These are phyloP conservation scores for Premnoplex brunnescens DNA, from an alignment of 2,797 vertebrate species.

Conservation along the genomic window DNA sequence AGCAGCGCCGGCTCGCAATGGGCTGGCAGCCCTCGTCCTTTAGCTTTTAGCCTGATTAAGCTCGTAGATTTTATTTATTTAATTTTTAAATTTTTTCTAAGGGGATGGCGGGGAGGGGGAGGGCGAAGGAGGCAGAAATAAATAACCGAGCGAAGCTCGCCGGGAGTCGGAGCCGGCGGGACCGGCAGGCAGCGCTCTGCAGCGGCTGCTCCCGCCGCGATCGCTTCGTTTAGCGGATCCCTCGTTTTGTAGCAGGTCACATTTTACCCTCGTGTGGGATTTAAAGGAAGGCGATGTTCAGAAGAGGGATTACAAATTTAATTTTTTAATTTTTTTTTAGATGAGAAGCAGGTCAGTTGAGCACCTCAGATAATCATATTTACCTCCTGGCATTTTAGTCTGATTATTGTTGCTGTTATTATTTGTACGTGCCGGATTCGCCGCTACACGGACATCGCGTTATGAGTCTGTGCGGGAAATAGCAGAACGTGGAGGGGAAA, in stretches of 20 bases:
- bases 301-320: not conserved
- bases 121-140: not conserved
- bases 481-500: not conserved
- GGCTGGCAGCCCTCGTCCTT: not conserved
- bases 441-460: not conserved
- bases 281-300: not conserved
- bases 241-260: not conserved
- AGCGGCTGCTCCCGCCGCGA: not conserved
- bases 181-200: not conserved
- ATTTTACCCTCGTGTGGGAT: not conserved
- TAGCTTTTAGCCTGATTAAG: slow-evolving; percentile 51
- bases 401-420: not conserved
- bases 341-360: not conserved
- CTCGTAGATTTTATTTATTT: not conserved
- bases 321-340: not conserved
- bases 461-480: not conserved
- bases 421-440: not conserved
- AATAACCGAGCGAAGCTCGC: slow-evolving; percentile 19
- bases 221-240: not conserved
- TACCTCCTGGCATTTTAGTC: slow-evolving; percentile 5
- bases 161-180: not conserved
- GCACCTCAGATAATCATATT: not conserved
- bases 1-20: not conserved
- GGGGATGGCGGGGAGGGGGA: not conserved
- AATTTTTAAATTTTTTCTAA: not conserved